Conservation (phyloP, 2,797 vertebrate genomes). For the Myotis daubentonii region DNA sequence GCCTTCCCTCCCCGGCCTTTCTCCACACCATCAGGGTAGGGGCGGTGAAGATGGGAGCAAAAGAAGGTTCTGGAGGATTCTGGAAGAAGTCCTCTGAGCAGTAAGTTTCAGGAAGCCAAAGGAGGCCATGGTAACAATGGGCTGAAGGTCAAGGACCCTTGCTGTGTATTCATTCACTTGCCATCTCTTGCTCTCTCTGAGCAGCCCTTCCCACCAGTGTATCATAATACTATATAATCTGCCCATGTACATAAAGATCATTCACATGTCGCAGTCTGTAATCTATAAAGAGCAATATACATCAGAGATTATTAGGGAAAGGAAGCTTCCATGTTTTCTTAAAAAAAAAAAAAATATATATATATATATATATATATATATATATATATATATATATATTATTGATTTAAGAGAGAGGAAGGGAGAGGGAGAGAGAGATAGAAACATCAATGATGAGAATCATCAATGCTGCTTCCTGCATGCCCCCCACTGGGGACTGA, state of each 20-base stretch:
- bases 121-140: not conserved
- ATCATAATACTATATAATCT: not conserved
- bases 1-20: not conserved
- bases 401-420: too few species aligned
- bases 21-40: not conserved
- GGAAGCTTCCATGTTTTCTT: not conserved
- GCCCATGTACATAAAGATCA: not conserved
- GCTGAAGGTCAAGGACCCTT: not conserved
- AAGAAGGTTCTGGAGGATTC: not conserved
- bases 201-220: not conserved
- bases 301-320: not conserved
- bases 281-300: not conserved
- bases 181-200: not conserved
- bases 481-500: too few species aligned
- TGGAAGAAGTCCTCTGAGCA: not conserved
- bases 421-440: too few species aligned
- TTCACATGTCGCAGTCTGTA: not conserved
- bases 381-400: too few species aligned
- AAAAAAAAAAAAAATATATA: too few species aligned
- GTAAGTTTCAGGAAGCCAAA: not conserved
- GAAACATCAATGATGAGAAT: too few species aligned
- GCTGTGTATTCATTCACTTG: not conserved
- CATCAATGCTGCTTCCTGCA: too few species aligned
- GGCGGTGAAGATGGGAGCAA: not conserved
- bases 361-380: too few species aligned